Evolutionary conservation across 2,797 vertebrate species (phyloP).

Genomic region (Sparidentex hasta): DNA sequence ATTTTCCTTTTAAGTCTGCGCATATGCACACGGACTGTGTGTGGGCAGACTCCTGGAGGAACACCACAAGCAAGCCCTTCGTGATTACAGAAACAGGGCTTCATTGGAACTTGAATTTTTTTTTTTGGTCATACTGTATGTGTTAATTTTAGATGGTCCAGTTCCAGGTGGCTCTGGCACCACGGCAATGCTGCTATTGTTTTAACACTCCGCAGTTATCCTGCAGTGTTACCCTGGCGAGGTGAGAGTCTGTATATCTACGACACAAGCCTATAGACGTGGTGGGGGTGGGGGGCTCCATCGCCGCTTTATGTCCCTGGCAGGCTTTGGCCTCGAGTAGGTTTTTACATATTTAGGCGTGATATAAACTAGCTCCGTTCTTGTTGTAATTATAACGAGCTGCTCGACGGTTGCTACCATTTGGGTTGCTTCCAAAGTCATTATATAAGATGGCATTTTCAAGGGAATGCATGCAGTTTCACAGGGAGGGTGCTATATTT

Average conservation of each 20-base stretch:
- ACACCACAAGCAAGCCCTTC: conserved; percentile 31
- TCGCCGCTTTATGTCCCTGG: conserved; percentile 17
- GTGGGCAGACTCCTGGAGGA: conserved; percentile 63
- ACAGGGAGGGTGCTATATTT: conserved; percentile 49
- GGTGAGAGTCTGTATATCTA: conserved; percentile 1
- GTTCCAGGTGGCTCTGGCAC: conserved; percentile 39
- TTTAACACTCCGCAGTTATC: conserved; percentile 34
- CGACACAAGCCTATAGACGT: conserved; percentile 6
- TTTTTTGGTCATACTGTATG: conserved; percentile 22
- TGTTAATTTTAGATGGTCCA: conserved; percentile 55
- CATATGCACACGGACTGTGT: conserved; percentile 47
- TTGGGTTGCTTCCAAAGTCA: conserved; percentile 58
- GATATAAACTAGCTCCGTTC: conserved; percentile 64
- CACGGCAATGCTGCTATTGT: conserved; percentile 34
- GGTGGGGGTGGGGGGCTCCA: background rate
- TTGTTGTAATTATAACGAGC: conserved; percentile 68
- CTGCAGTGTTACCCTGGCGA: conserved; percentile 8
- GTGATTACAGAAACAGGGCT: conserved; percentile 27
- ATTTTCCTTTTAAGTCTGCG: conserved; percentile 50
- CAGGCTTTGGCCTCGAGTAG: conserved; percentile 55
- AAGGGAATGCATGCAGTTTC: conserved; percentile 56
- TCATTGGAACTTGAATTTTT: conserved; percentile 2
- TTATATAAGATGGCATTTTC: conserved; percentile 63
- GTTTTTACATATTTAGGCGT: conserved; percentile 63
- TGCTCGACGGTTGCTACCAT: conserved; percentile 57